A percentile compares a stretch with the other conserved stretches of the same genome.
Evolutionary conservation across 2,888 invertebrate species (phyloP).

Genomic region (Lithophane socia): DNA sequence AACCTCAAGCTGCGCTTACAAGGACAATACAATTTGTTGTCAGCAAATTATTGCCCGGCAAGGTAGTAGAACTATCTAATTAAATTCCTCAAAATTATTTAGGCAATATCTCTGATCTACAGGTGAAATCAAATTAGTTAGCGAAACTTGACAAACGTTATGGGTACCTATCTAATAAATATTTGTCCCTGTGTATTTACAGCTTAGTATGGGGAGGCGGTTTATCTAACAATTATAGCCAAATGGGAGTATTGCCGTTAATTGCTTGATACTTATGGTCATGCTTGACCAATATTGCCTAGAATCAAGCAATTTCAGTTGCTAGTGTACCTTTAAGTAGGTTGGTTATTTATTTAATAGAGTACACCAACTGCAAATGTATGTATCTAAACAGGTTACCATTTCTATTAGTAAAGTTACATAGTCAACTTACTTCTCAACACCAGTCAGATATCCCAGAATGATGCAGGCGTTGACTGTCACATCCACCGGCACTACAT

Average conservation of each 20-base stretch:
- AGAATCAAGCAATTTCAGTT: neutral
- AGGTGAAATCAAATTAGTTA: no score
- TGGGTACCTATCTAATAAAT: no score
- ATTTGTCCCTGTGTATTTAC: no score
- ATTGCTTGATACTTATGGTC: neutral
- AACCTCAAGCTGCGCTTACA: neutral
- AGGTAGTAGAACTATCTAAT: no score
- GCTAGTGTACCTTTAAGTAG: neutral
- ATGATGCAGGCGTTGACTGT: conserved; percentile 95
- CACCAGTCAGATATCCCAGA: conserved; percentile 92
- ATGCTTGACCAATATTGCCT: neutral
- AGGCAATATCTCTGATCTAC: no score
- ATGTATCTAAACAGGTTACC: no score
- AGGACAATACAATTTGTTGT: neutral
- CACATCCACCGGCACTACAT: conserved; percentile 95
- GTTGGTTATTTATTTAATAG: no score
- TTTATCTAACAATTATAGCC: neutral
- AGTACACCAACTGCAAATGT: no score
- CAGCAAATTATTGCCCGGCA: neutral
- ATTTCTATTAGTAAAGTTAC: neutral
- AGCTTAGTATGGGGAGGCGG: neutral
- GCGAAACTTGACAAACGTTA: no score
- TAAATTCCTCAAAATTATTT: no score
- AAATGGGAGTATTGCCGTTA: neutral
- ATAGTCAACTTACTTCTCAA: conserved; percentile 77